phyloP scores from a whole-genome alignment of 2,113 vertebrate genomes.

The Calypte anna region DNA sequence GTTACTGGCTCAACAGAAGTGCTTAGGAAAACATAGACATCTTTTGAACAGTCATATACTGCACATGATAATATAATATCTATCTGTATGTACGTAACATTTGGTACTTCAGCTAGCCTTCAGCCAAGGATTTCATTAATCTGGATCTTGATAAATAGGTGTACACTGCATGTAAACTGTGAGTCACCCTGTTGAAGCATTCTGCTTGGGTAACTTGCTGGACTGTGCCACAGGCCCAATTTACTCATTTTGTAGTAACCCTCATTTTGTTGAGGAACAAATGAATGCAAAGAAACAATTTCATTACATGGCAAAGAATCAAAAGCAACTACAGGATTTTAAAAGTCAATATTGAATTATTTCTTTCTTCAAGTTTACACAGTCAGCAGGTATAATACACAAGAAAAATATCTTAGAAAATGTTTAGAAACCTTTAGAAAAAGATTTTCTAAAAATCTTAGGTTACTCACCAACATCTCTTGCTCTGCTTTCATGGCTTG shows the following conservation, averaged over 20 bases:
- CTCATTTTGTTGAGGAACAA: neutral
- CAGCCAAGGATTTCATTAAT: neutral
- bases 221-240: neutral
- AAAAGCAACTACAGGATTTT: neutral
- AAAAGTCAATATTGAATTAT: neutral
- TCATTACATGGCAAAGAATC: neutral
- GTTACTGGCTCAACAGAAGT: neutral
- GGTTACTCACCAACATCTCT: slow-evolving; percentile 84
- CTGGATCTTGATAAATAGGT: fast-evolving
- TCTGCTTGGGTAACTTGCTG: neutral
- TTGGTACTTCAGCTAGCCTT: neutral
- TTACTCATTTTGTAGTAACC: neutral
- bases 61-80: neutral
- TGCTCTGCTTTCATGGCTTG: slow-evolving; percentile 84
- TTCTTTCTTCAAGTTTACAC: neutral
- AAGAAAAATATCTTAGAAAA: neutral
- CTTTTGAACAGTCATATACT: neutral
- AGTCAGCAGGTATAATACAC: neutral
- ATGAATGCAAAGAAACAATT: neutral
- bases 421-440: too few species aligned
- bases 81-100: neutral
- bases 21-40: neutral
- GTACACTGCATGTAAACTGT: neutral
- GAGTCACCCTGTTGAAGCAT: neutral
- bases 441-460: neutral